phyloP scores from a whole-genome alignment of 2,888 invertebrate genomes.

The Eilema caniola region DNA sequence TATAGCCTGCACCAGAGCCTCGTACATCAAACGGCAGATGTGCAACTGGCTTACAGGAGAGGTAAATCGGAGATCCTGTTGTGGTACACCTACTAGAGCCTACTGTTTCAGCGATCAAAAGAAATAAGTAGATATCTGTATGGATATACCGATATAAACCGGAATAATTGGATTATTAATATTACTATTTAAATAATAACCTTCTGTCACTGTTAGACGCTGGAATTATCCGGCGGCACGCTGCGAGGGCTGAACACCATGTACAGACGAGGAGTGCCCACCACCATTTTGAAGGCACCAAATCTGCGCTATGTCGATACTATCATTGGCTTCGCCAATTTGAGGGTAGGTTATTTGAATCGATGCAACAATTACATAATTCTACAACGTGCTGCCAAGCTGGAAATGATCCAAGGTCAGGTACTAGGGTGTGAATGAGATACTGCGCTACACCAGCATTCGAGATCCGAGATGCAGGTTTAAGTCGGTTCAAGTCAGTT shows the following conservation, averaged over 20 bases:
- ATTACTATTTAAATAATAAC: no score
- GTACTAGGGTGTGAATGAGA: no score
- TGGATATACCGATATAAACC: no score
- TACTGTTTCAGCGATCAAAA: no score
- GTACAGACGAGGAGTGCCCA: constrained; percentile 67
- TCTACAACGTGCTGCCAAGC: neutral
- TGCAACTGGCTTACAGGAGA: neutral
- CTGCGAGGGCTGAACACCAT: constrained; percentile 70
- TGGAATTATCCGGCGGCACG: constrained; percentile 61
- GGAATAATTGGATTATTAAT: no score
- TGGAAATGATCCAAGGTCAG: no score
- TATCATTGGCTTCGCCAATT: constrained; percentile 68
- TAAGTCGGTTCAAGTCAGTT: no score
- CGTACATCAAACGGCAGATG: neutral
- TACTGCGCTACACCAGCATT: no score
- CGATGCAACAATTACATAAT: neutral
- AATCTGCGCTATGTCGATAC: constrained; percentile 60
- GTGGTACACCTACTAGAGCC: no score
- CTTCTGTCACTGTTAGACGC: constrained; percentile 46
- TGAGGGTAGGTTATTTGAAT: constrained; percentile 61
- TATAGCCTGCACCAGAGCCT: neutral
- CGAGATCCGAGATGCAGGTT: no score
- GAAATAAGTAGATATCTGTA: no score
- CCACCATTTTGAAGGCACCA: constrained; percentile 44
- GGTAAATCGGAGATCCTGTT: no score